Evolutionary conservation across 2,797 vertebrate genomes (phyloP), one percentile per base, ranked within the genome.

Genomic region (Enteromius argenteus): DNA sequence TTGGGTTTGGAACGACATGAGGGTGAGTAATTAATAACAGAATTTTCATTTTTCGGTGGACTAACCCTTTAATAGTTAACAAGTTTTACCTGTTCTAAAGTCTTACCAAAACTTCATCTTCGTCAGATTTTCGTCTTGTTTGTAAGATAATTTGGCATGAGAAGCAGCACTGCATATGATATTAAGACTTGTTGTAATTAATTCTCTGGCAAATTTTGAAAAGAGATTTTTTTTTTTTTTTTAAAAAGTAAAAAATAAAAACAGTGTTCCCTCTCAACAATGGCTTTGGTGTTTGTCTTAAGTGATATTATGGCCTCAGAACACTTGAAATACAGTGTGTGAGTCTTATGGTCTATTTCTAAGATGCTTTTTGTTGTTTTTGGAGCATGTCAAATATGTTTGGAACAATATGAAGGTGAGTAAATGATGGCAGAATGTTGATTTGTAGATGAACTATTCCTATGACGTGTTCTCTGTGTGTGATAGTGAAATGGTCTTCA

Each of bases 381-480:
- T 15, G 51, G 53, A 76, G 74, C 74, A 27, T 17, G 7, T 76
- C 35, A 76, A 58, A 58, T 68, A 44, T 21, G 51, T 81, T 30
- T n/a, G 37, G 53, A 44, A 81, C 23, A 51, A 73, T 44, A 73
- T 21, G 81, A 53, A 62, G 42, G 27, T 66, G 75, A 53, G 76
- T 75, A 39, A 75, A n/a, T 64, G 14, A 75, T 44, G 42, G 35
- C n/a, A 51, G 9, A 7, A 53, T n/a, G 3, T 42, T 68, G 0
- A 68, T 64, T 56, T 76, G 30, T 73, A 56, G 51, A 56, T 74
- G 10, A 30, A 15, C 49, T 78, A 71, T 88, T 67, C 80, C 79
- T 15, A 79, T 80, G 77, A 79, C 79, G 87, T 81, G 74, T 89
- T 87, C 77, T 85, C 74, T 75, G 23, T 79, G 60, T 58, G 14